These are phyloP conservation scores for Synanthedon formicaeformis DNA, from an alignment of 2,888 invertebrate species.

Conservation along the genomic window DNA sequence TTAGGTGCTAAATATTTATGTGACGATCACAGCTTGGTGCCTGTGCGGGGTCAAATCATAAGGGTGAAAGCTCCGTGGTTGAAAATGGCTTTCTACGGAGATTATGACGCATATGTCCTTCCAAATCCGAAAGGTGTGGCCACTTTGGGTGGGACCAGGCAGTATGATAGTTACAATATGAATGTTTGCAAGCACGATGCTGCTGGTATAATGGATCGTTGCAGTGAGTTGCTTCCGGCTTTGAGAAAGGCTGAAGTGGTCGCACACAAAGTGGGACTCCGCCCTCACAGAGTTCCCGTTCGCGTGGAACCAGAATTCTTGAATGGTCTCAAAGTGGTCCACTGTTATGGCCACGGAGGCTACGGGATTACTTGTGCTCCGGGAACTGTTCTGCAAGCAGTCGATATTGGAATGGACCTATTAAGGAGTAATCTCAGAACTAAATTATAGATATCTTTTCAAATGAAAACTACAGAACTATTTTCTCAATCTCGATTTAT, in stretches of 20 bases:
- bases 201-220: slow-evolving; percentile 82
- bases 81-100: slow-evolving; percentile 88
- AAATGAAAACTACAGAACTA: neutral
- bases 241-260: slow-evolving; percentile 71
- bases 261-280: slow-evolving; percentile 79
- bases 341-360: slow-evolving; percentile 96
- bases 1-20: slow-evolving; percentile 84
- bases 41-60: slow-evolving; percentile 86
- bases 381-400: slow-evolving; percentile 85
- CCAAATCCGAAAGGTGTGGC: slow-evolving; percentile 79
- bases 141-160: slow-evolving; percentile 87
- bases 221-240: slow-evolving; percentile 80
- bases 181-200: slow-evolving; percentile 78
- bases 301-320: slow-evolving; percentile 77
- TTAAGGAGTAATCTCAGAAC: slow-evolving; percentile 33
- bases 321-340: slow-evolving; percentile 75
- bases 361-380: slow-evolving; percentile 93
- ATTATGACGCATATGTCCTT: slow-evolving; percentile 87
- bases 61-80: slow-evolving; percentile 91
- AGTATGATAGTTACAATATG: slow-evolving; percentile 81
- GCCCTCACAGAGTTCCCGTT: slow-evolving; percentile 82
- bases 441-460: slow-evolving; percentile 28
- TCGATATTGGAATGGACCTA: slow-evolving; percentile 74
- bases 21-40: slow-evolving; percentile 79
- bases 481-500: too few species aligned